Conservation (phyloP, 2,113 vertebrate species). For the Boleophthalmus pectinirostris region DNA sequence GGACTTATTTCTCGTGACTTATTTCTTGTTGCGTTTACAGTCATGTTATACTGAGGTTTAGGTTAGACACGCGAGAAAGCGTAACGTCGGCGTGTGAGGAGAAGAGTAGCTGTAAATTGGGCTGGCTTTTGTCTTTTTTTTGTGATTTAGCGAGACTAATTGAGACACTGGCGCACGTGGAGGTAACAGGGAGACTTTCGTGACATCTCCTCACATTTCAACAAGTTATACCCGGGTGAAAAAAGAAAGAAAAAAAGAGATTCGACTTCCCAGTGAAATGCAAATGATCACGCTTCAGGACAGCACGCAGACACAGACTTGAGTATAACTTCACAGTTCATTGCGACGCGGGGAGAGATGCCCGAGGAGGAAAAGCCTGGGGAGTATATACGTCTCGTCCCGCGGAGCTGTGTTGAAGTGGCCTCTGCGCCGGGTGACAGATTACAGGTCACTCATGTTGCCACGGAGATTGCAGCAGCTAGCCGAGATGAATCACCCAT, state of each 20-base stretch:
- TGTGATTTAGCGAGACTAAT: slow-evolving; percentile 20
- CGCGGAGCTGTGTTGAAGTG: slow-evolving; percentile 48
- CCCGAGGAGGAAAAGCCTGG: slow-evolving; percentile 34
- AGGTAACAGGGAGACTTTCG: slow-evolving; percentile 17
- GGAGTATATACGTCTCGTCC: slow-evolving; percentile 52
- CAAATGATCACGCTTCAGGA: slow-evolving; percentile 27
- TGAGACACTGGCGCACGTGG: slow-evolving; percentile 14
- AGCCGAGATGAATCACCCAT: slow-evolving; percentile 76
- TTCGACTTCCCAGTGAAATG: slow-evolving; percentile 32
- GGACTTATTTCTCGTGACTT: slow-evolving; percentile 51
- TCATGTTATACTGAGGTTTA: slow-evolving; percentile 31
- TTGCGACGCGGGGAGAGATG: slow-evolving; percentile 51
- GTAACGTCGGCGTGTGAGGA: slow-evolving; percentile 13
- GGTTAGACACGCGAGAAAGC: slow-evolving; percentile 26
- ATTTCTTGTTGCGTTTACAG: slow-evolving; percentile 23
- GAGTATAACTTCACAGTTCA: slow-evolving; percentile 50
- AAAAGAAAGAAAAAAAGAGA: slow-evolving; percentile 11
- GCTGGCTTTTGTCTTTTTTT: neutral
- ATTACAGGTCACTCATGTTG: slow-evolving; percentile 74
- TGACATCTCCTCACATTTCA: slow-evolving; percentile 27
- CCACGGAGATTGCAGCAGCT: slow-evolving; percentile 63
- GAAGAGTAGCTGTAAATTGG: neutral
- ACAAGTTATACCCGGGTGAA: slow-evolving; percentile 1
- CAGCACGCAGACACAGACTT: slow-evolving; percentile 23
- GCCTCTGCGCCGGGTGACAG: slow-evolving; percentile 70